These are phyloP conservation scores for Bimastos eiseni DNA, from an alignment of 2,888 invertebrate genomes.

Conservation along the genomic window DNA sequence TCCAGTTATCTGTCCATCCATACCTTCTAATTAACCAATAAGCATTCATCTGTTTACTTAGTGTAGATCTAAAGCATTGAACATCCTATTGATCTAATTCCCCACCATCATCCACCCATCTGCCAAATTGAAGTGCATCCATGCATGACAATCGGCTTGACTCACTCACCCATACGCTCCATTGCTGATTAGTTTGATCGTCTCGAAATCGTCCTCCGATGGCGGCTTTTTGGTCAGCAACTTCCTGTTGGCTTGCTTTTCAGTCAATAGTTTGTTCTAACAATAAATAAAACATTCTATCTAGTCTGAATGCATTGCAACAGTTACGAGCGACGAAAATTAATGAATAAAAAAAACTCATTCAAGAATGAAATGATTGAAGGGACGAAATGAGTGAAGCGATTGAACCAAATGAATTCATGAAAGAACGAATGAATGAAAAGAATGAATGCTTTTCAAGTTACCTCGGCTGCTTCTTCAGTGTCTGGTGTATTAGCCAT, in stretches of 20 bases:
- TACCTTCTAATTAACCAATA: background rate
- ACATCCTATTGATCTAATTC: background rate
- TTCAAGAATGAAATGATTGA: background rate
- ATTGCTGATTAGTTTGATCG: slow-evolving; percentile 94
- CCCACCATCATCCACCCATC: too few species aligned
- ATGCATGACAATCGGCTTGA: background rate
- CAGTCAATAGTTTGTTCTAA: background rate
- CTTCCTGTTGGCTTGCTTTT: slow-evolving; percentile 19
- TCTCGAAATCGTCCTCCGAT: slow-evolving; percentile 90
- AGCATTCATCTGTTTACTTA: background rate
- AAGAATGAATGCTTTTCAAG: background rate
- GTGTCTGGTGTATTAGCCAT: slow-evolving; percentile 43
- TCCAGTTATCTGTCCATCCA: background rate
- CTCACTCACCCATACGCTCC: slow-evolving; percentile 84
- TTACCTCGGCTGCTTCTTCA: slow-evolving; percentile 36
- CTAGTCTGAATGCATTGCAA: background rate
- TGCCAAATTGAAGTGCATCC: background rate
- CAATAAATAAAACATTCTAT: background rate
- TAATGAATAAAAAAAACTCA: too few species aligned
- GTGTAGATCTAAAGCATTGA: background rate
- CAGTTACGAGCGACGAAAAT: background rate
- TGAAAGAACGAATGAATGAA: background rate
- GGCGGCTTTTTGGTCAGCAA: slow-evolving; percentile 54
- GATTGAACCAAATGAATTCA: too few species aligned
- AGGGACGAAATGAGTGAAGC: too few species aligned